Evolutionary conservation across 2,888 invertebrate species (phyloP), one percentile per base, ranked within the genome.

Genomic region (Eremobia ochroleuca): DNA sequence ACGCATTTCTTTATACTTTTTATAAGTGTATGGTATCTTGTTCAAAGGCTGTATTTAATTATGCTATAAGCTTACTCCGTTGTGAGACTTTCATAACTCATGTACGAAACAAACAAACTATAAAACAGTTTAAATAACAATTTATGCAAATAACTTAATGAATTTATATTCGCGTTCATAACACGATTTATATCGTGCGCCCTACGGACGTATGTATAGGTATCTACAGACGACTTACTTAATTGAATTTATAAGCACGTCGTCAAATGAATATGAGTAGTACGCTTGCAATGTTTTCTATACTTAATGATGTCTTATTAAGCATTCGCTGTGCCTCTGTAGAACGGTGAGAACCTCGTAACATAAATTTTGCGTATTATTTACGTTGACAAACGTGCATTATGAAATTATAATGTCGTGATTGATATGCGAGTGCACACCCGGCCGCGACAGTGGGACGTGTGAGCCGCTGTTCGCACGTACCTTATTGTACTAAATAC

Each of bases 361-460:
- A 96, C 96, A 97, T 97, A 96, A 96, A 97, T 96, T 97, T 97
- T 94, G 96, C 96, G 96, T 96, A 97, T 97, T 96, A 96, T 96
- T 96, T 96, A 96, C 93, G 95, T 93, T 95, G 96, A 96, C 96
- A 95, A 92, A 93, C 94, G 94, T 94, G 96, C 95, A 92, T 96
- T 97, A 97, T 97, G 96, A 97, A 95, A 96, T 96, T 95, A 96
- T 97, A 97, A 97, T 96, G 93, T 82, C 82, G 86, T 91, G 91
- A 93, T 97, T 96, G 95, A 93, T 93, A 97, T 96, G 95, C 96
- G 88, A 85, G 86, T 82, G 88, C 86, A 92, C 88, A 91, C 83
- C 67, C 85, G 88, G 84, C 91, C 90, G 91, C 91, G 90, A 87
- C 90, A 85, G 82, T 74, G 87, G 90, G 92, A 95, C 96, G 95